Base-by-base conservation (phyloP, 2,797 vertebrate genomes). In the Pristis pectinata region DNA sequence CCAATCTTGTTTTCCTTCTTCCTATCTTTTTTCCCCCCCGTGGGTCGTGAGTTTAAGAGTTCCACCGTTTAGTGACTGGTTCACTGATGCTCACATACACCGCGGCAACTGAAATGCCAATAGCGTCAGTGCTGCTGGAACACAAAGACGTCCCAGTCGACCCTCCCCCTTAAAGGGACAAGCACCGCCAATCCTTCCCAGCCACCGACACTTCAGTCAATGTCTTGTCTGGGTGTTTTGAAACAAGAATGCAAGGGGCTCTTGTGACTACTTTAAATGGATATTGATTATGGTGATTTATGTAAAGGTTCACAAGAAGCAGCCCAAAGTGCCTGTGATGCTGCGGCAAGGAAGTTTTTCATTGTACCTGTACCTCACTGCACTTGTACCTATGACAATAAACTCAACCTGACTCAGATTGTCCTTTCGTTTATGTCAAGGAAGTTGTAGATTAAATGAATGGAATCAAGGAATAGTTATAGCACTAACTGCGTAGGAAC, bases 51-150 rank as follows among this genome's bases (percentile, higher is more conserved):
- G 87, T 67, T 56, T 89, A 61, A 61, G 19, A 89, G 34, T 61
- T 37, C 56, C 85, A 19, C 56, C 56, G 34, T 61, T 89, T 6
- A 34, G n/a, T 59, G 53, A n/a, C 53, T 64, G 85, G 0, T 37
- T 22, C 85, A 64, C 70, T 94, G 44, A 53, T 94, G 70, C 49
- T 74, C 70, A 34, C 10, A 30, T n/a, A 37, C 82, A 49, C 49
- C 70, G 4, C 44, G 22, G 44, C 41, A 15, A 53, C 67, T 74
- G 37, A 76, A 94, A 94, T 94, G 92, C 94, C 92, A 94, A 94
- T 53, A 94, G 72, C 72, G 11, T 9, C 92, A 53, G 92, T 24
- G 6, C 92, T 27, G 92, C 44, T 19, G 92, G 34, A 94, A 56
- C 67, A 72, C 22, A 76, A 56, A 70, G 27, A 74, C 72, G 94